These are phyloP conservation scores for Cygnus atratus DNA, from an alignment of 2,113 vertebrate genomes.

Conservation along the genomic window DNA sequence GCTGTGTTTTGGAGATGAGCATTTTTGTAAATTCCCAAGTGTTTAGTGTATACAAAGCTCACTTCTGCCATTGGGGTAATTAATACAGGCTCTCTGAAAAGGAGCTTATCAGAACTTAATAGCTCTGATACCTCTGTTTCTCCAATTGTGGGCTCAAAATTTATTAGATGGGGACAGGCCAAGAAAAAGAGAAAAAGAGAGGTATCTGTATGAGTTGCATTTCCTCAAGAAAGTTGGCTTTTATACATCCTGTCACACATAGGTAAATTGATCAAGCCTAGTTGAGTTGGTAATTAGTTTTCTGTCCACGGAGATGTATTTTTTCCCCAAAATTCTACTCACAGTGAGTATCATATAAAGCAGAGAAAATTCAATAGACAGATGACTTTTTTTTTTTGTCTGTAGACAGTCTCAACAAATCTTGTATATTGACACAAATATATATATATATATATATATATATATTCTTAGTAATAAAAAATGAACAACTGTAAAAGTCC, in stretches of 20 bases:
- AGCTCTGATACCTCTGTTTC: not conserved
- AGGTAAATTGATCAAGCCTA: not conserved
- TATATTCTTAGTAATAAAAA: not conserved
- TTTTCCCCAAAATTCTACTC: not conserved
- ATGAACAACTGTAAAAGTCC: not conserved
- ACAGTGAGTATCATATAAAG: not conserved
- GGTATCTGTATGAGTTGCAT: not conserved
- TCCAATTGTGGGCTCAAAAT: rapidly evolving
- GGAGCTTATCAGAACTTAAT: not conserved
- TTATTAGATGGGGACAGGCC: not conserved
- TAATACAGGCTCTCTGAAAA: not conserved
- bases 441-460: too few relatives aligned
- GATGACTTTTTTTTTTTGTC: not conserved
- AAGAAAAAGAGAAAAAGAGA: not conserved
- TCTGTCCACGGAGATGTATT: not conserved
- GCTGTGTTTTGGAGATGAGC: not conserved
- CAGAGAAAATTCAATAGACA: not conserved
- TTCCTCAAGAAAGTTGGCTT: not conserved
- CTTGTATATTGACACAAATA: not conserved
- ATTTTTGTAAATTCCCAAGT: not conserved
- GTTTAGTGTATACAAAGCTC: rapidly evolving
- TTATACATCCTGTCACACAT: not conserved
- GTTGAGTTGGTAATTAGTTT: not conserved
- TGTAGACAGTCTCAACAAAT: not conserved
- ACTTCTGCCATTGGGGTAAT: not conserved